These are phyloP conservation scores for Aelia acuminata DNA, from an alignment of 2,888 invertebrate species.

Conservation along the genomic window DNA sequence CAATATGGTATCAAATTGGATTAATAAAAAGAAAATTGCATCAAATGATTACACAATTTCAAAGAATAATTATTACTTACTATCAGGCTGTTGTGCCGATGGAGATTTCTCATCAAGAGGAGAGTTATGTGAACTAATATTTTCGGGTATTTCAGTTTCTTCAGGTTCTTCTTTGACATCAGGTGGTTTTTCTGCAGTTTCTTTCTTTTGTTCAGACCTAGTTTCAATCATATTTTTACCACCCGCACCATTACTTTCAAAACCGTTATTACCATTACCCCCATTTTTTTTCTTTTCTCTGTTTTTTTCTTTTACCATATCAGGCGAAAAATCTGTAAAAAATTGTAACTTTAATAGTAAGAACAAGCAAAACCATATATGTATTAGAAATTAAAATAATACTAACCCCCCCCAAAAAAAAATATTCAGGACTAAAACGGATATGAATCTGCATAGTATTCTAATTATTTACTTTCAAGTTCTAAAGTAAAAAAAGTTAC, in stretches of 20 bases:
- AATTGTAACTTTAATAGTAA: not conserved
- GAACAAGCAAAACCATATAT: not conserved
- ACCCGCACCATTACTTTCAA: constrained; percentile 62
- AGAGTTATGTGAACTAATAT: constrained; percentile 63
- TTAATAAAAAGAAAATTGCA: not conserved
- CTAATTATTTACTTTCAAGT: not conserved
- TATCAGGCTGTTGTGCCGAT: constrained; percentile 60
- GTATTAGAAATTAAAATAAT: not conserved
- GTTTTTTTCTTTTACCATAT: constrained; percentile 67
- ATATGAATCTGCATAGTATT: not conserved
- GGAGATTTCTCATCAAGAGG: constrained; percentile 65
- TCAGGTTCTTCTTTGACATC: constrained; percentile 67
- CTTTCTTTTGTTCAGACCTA: constrained; percentile 65
- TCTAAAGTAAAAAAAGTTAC: not conserved
- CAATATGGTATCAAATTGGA: too few relatives aligned
- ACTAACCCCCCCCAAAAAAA: not conserved
- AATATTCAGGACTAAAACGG: not conserved
- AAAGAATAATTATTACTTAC: constrained; percentile 58
- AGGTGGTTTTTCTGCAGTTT: constrained; percentile 64
- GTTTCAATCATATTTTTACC: constrained; percentile 63
- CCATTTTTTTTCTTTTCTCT: constrained; percentile 66
- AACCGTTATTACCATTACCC: constrained; percentile 64
- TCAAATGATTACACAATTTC: not conserved
- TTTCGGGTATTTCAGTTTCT: constrained; percentile 65
- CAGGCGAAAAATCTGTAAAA: constrained; percentile 53